Evolutionary conservation across 1,140 invertebrate genomes (phyloP), one percentile per base, ranked within the genome.

Genomic region (Papilio glaucus): DNA sequence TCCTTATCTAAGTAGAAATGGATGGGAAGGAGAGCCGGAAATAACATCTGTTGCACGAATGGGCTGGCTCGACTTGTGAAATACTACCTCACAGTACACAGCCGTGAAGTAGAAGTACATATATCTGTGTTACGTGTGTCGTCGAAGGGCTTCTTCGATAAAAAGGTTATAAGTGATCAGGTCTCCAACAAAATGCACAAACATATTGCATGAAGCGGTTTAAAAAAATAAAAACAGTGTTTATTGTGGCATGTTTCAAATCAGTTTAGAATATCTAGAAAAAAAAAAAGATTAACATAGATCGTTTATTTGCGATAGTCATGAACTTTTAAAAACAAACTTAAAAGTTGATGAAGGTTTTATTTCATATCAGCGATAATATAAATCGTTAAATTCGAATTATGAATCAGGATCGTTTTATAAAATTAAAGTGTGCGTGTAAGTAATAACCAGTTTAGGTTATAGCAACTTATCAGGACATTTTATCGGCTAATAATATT

Each of bases 361-460:
- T 33, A 33, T 33, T 3, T 33, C 12, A 4, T 26, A 13, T 18
- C 4, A 24, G n/a, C 12, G 5, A 21, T 26, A 57, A 18, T 49
- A 21, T 18, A 49, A 49, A 45, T 2, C 9, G 8, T 21, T 9
- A 9, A 10, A 49, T 21, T 49, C 18, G 45, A 18, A 15, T 15
- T 21, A 49, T 18, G 18, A 49, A 49, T 49, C 15, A 49, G 18
- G 1, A 45, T 33, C 29, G 29, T 33, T 41, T 13, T 1, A 41
- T 41, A 49, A 9, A 15, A 15, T 12, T 57, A 24, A 13, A 24
- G 49, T 10, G 15, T 26, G 45, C 45, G 45, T 53, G 45, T 53
- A 24, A 53, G 0, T 53, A 53, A 53, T 42, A 42, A 53, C 13
- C 45, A 57, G 49, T 57, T 57, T 57, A 57, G 49, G 18, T 24